Percentiles rank a stretch among this genome's conserved stretches.
phyloP scores from a whole-genome alignment of 1,140 invertebrate genomes.

The Helicoverpa zea region DNA sequence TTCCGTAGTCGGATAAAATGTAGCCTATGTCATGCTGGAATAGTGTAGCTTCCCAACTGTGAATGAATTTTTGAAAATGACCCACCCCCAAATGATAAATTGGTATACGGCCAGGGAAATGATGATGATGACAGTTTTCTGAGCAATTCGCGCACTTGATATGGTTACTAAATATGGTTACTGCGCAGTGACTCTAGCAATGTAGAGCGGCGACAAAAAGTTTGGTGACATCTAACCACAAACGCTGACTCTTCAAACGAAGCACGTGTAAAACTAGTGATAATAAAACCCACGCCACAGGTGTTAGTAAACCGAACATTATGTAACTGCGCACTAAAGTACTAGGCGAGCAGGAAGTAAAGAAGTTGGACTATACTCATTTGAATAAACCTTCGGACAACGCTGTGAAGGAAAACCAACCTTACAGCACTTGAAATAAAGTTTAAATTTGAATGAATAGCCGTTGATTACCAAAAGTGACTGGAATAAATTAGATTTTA shows the following conservation, averaged over 20 bases:
- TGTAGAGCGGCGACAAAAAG: no score
- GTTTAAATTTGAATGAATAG: background rate
- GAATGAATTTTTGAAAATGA: no score
- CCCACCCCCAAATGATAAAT: no score
- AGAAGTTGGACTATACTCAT: slow-evolving; percentile 20
- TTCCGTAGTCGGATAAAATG: no score
- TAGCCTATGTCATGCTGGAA: no score
- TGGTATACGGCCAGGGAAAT: no score
- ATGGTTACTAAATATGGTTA: no score
- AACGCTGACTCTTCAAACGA: background rate
- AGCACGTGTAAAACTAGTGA: background rate
- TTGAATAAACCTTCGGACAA: slow-evolving; percentile 42
- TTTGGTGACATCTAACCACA: no score
- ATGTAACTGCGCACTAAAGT: slow-evolving; percentile 34
- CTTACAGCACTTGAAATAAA: background rate
- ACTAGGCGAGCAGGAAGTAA: slow-evolving; percentile 37
- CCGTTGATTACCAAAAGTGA: background rate
- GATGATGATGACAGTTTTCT: no score
- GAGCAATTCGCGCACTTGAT: no score
- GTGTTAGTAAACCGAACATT: slow-evolving; percentile 20
- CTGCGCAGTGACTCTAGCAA: no score
- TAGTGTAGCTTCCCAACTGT: no score
- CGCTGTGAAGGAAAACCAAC: background rate
- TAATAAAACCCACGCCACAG: background rate
- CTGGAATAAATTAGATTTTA: background rate